Evolutionary conservation across 2,113 vertebrate genomes (phyloP).

Genomic region (Notiomystis cincta): DNA sequence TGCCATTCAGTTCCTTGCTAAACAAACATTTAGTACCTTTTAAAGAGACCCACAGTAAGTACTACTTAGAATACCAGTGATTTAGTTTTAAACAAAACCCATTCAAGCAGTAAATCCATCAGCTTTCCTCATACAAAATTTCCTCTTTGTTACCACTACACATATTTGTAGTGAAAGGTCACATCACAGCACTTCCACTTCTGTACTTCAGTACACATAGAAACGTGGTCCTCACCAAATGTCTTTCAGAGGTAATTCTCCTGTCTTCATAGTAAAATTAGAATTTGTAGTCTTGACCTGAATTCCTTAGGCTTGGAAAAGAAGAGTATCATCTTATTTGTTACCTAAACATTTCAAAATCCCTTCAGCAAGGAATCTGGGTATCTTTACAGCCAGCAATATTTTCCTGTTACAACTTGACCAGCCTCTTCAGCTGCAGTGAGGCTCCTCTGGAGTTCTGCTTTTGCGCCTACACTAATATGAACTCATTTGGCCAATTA

Average conservation of each 20-base stretch:
- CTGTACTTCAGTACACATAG: background rate
- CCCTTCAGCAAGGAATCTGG: background rate
- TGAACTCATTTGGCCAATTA: background rate
- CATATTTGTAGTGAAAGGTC: background rate
- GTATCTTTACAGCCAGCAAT: background rate
- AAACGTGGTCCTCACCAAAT: background rate
- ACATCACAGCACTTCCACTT: background rate
- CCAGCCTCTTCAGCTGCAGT: background rate
- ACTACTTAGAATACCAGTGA: background rate
- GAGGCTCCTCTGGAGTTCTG: background rate
- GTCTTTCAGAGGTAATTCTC: background rate
- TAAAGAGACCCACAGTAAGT: background rate
- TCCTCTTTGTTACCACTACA: background rate
- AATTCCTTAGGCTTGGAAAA: background rate
- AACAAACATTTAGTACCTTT: background rate
- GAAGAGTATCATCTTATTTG: background rate
- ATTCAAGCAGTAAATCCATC: background rate
- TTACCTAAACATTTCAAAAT: background rate
- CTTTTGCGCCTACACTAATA: background rate
- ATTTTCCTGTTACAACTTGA: background rate
- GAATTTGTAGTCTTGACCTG: background rate
- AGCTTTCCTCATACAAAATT: background rate
- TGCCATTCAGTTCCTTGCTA: background rate
- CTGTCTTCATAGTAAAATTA: background rate
- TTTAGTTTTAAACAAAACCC: background rate